These are phyloP conservation scores for Hemibagrus guttatus DNA, from an alignment of 2,797 vertebrate species.

Conservation along the genomic window DNA sequence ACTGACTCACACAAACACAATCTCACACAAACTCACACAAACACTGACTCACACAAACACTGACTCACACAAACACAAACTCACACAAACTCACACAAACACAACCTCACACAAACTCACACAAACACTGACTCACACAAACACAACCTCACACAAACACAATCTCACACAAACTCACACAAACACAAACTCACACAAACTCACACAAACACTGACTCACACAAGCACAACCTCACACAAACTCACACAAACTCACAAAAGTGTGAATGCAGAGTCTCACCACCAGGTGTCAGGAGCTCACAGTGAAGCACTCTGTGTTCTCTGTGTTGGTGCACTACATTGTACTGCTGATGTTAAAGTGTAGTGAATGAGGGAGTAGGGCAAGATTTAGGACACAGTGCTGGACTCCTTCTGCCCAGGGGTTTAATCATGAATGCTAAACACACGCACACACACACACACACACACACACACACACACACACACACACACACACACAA, in stretches of 20 bases:
- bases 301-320: neutral
- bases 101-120: no score
- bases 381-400: neutral
- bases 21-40: no score
- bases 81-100: no score
- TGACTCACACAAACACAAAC: no score
- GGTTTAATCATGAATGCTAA: neutral
- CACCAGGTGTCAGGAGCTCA: neutral
- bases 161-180: no score
- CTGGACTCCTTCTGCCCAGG: neutral
- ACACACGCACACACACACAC: slow-evolving; percentile 10
- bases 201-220: no score
- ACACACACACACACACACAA: slow-evolving; percentile 9
- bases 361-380: neutral
- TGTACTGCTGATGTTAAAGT: neutral
- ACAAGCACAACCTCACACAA: no score
- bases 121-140: no score
- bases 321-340: neutral
- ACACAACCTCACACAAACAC: no score
- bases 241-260: neutral
- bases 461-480: neutral
- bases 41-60: no score
- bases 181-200: no score
- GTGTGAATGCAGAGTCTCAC: neutral
- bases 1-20: no score